These are phyloP conservation scores for Leistus spinibarbis DNA, from an alignment of 2,888 invertebrate species.

Conservation along the genomic window DNA sequence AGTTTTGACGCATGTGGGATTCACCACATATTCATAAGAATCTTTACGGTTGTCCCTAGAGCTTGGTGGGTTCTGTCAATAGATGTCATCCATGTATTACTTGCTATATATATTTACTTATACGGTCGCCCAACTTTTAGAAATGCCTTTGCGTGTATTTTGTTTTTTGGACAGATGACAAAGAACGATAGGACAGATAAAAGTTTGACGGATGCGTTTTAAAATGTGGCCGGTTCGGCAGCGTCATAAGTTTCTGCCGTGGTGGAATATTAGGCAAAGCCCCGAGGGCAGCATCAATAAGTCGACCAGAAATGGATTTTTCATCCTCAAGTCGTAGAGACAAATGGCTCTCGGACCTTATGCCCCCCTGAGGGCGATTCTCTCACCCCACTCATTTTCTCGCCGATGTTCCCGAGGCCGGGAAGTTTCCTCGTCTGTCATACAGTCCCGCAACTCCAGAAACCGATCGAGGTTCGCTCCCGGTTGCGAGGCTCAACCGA, in stretches of 20 bases:
- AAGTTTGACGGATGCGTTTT: constrained; percentile 54
- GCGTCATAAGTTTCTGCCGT: constrained; percentile 44
- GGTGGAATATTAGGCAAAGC: constrained; percentile 52
- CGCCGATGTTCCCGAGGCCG: background rate
- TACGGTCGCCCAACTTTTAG: background rate
- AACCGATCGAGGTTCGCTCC: constrained; percentile 2
- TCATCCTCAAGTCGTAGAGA: constrained; percentile 55
- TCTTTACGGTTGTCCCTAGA: background rate
- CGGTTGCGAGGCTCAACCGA: background rate
- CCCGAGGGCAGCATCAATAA: constrained; percentile 59
- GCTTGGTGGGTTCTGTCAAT: background rate
- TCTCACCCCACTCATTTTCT: constrained; percentile 42
- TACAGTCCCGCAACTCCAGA: constrained; percentile 9
- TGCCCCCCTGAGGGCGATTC: constrained; percentile 51
- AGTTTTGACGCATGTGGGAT: background rate
- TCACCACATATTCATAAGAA: background rate
- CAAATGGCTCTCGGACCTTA: constrained; percentile 55
- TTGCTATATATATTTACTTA: background rate
- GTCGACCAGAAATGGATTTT: constrained; percentile 61
- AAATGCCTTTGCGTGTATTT: background rate
- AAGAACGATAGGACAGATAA: constrained; percentile 21
- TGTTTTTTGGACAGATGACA: background rate
- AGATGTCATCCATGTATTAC: background rate
- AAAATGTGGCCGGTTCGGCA: constrained; percentile 51
- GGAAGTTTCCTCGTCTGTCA: constrained; percentile 42